Evolutionary conservation across 2,113 vertebrate genomes (phyloP).

Genomic region (Polypterus bichir): DNA sequence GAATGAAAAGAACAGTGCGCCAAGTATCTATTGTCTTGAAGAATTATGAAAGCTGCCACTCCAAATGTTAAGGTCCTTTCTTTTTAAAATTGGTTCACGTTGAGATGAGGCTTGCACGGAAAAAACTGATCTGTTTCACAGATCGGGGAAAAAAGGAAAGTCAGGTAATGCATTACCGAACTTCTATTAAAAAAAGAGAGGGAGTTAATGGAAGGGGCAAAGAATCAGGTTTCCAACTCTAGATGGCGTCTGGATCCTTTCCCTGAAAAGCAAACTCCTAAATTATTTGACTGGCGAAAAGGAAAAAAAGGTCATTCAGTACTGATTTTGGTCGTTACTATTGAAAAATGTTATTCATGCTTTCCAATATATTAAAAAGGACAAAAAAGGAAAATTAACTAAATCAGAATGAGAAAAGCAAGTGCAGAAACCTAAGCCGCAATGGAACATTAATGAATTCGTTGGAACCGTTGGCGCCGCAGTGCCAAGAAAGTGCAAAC

Average conservation of each 20-base stretch:
- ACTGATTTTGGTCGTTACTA: constrained; percentile 1
- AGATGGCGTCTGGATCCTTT: constrained; percentile 36
- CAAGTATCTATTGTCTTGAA: too few species aligned
- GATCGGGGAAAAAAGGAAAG: constrained; percentile 15
- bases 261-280: constrained; percentile 18
- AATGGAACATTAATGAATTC: too few species aligned
- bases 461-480: neutral
- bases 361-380: constrained; percentile 14
- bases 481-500: constrained; percentile 27
- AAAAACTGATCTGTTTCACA: neutral
- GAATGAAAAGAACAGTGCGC: too few species aligned
- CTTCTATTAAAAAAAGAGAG: constrained; percentile 15
- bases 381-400: constrained; percentile 16
- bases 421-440: neutral
- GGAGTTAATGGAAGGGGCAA: constrained; percentile 3
- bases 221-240: constrained; percentile 31
- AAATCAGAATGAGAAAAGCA: neutral
- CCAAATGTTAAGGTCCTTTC: neutral
- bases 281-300: constrained; percentile 3
- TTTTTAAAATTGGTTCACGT: neutral
- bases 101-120: neutral
- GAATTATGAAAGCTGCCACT: too few species aligned
- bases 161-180: neutral
- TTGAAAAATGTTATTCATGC: constrained; percentile 7
- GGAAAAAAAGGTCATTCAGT: constrained; percentile 9